A percentile compares a stretch with the other conserved stretches of the same genome.
Conservation (phyloP, 37 sponge, comb jelly and placozoan species). For the Axinella damicornis region DNA sequence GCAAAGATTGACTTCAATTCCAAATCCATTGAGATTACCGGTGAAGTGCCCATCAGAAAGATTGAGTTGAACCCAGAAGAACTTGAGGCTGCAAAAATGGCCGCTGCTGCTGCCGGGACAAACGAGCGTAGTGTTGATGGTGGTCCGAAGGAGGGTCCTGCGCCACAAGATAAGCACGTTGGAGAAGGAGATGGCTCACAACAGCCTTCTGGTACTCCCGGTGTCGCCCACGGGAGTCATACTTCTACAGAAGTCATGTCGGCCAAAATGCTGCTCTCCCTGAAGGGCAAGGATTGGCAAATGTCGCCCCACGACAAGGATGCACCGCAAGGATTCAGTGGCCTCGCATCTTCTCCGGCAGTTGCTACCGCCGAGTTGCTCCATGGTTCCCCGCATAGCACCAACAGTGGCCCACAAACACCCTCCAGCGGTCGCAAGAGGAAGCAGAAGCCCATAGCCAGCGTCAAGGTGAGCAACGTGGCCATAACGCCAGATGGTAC, state of each 20-base stretch:
- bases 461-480: constrained; percentile 13
- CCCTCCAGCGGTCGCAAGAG: constrained; percentile 41
- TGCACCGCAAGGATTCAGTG: neutral
- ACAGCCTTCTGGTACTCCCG: neutral
- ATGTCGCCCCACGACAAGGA: neutral
- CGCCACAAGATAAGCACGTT: neutral
- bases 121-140: neutral
- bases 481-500: neutral
- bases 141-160: neutral
- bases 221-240: constrained; percentile 4
- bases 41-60: constrained; percentile 54
- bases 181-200: neutral
- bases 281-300: constrained; percentile 41
- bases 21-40: constrained; percentile 58
- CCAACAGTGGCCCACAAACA: neutral
- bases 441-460: constrained; percentile 67
- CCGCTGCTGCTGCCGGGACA: neutral
- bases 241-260: constrained; percentile 68
- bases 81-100: neutral
- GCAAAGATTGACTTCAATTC: constrained; percentile 31
- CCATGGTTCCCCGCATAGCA: neutral
- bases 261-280: constrained; percentile 57
- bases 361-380: neutral
- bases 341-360: neutral
- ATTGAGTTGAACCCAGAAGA: constrained; percentile 5